Base-by-base conservation (phyloP, 1,140 invertebrate genomes). In the Drosophila kohkoa region DNA sequence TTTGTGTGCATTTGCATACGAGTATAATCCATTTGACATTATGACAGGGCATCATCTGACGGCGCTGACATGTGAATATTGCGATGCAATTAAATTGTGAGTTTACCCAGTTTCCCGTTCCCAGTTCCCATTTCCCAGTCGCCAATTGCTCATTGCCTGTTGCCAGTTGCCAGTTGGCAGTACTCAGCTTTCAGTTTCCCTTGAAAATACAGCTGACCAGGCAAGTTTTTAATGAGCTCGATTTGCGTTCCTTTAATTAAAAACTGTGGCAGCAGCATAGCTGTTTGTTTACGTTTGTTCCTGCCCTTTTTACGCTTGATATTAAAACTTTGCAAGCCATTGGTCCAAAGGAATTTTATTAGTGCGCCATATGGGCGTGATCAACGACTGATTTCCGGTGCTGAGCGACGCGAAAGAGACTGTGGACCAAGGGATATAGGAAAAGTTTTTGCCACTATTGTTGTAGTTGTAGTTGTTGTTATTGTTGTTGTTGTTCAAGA, bases 151-250 rank as follows among this genome's bases (percentile, higher is more conserved):
- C 51, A 32, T 15, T 20, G 46, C 16, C 28, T 52, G 13, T 13
- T 32, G 51, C 48, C 43, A 13, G 60, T 58, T 41, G 55, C 55
- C 55, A 16, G 58, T 35, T 16, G 13, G 32, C 52, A 38, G 52
- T 8, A 3, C 25, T 11, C 30, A 55, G 52, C 15, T 38, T 60
- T 46, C 38, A 43, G 55, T 74, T 60, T 69, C 20, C 60, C 41
- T 51, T 59, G 49, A 68, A 69, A 69, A 54, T 55, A 35, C 41
- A 52, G 72, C 66, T 75, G 76, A 68, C 65, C 67, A 16, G 51
- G 65, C 76, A 69, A 78, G 64, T 81, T 88, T 87, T 82, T 87
- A 86, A 79, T 86, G 77, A 82, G 68, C 83, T 74, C 83, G 60
- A 87, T 73, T 86, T 77, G 72, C 72, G 48, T 73, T 48, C 79